Evolutionary conservation across 2,797 vertebrate species (phyloP), one percentile per base, ranked within the genome.

Genomic region (Furcifer pardalis): DNA sequence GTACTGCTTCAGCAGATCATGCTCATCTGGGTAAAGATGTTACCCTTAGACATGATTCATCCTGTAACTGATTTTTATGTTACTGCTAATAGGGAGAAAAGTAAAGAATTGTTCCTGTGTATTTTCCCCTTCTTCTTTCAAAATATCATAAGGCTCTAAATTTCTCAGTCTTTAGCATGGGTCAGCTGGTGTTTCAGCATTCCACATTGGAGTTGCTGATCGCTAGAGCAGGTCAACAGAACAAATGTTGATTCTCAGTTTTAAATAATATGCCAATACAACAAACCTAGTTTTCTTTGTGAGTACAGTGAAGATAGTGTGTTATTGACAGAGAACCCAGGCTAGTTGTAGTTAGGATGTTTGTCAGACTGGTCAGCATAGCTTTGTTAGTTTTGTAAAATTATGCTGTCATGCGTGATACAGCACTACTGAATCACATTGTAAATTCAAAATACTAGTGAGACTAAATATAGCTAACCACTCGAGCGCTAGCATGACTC

Each of bases 401-500:
- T 65, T 49, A n/a, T 30, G 5, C n/a, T 60, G 69, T 83, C 6
- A 35, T 30, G 1, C 25, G 13, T 35, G 80, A 82, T 69, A 8
- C 77, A 17, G 25, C 12, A 0, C 9, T 73, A 66, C 80, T 84
- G 68, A 84, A 77, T 88, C 21, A 42, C 82, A 78, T 82, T 75
- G 56, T 75, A 84, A 72, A 82, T 87, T 83, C 71, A 42, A 63
- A 35, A 86, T 79, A 83, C 80, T 88, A 80, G 83, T 27, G 46
- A 81, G 84, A 88, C 56, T 59, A 83, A 87, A 87, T 74, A 49
- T 86, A 79, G 52, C 89, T n/a, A 85, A 89, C 87, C 77, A 35
- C 59, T 89, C 86, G 89, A 86, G 87, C 84, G 83, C 66, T 82
- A 88, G 76, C 0, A 0, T 92, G 91, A 94, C 90, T 92, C 92